A percentile compares a stretch with the other conserved stretches of the same genome.
phyloP scores from a whole-genome alignment of 2,113 vertebrate species.

The Camelus bactrianus region DNA sequence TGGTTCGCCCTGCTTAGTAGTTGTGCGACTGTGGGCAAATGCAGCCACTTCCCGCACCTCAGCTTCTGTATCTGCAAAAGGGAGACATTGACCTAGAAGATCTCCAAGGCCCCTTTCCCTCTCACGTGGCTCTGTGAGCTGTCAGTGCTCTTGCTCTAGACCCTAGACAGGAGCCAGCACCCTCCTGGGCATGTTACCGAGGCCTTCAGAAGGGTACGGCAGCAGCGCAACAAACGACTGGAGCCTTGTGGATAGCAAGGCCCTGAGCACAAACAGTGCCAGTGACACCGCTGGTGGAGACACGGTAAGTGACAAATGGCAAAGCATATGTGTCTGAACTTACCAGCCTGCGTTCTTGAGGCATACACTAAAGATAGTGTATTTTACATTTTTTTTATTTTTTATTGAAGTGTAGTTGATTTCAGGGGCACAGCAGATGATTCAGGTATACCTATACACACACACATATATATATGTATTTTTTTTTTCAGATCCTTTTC shows the following conservation, averaged over 20 bases:
- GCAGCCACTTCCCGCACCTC: background rate
- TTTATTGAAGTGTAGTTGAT: no score
- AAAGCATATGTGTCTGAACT: background rate
- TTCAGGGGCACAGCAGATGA: no score
- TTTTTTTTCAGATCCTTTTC: no score
- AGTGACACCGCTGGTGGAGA: constrained; percentile 29
- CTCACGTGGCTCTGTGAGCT: background rate
- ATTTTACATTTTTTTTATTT: background rate
- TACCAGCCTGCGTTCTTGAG: constrained; percentile 47
- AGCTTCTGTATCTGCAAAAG: background rate
- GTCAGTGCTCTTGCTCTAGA: background rate
- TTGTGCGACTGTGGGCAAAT: background rate
- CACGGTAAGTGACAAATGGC: background rate
- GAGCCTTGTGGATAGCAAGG: background rate
- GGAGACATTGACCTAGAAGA: background rate
- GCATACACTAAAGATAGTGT: background rate
- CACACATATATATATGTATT: no score
- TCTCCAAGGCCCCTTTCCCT: background rate
- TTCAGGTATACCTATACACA: no score
- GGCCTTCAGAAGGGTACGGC: background rate
- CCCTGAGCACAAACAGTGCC: background rate
- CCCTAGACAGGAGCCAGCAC: background rate
- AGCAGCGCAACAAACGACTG: background rate
- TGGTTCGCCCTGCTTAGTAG: background rate
- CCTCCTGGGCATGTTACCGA: background rate